Evolutionary conservation across 2,797 vertebrate genomes (phyloP).

Genomic region (Acipenser transmontanus): DNA sequence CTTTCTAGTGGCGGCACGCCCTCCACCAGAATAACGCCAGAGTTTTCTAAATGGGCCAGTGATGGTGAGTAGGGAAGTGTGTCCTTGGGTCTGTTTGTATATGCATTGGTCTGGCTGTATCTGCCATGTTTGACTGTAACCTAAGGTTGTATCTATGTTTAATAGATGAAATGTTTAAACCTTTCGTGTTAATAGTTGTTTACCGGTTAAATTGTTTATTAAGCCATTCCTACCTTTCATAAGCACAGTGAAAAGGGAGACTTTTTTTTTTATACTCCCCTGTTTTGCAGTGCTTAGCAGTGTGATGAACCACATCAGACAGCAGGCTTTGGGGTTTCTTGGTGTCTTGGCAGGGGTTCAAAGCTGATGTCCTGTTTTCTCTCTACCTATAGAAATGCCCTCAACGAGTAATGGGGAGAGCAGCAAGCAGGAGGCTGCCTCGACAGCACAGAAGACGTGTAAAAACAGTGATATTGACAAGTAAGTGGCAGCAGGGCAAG

Average conservation of each 20-base stretch:
- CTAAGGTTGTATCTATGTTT: background rate
- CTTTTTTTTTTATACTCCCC: too few relatives aligned
- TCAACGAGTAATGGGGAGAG: constrained; percentile 96
- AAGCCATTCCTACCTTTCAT: too few relatives aligned
- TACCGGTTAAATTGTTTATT: too few relatives aligned
- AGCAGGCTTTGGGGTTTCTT: too few relatives aligned
- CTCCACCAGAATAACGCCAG: constrained; percentile 91
- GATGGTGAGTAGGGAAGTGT: constrained; percentile 71
- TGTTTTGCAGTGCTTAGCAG: too few relatives aligned
- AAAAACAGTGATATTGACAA: constrained; percentile 94
- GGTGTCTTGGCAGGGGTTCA: too few relatives aligned
- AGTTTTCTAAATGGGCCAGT: constrained; percentile 96
- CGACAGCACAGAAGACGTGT: constrained; percentile 69
- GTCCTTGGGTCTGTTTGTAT: background rate
- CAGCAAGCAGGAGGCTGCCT: constrained; percentile 89
- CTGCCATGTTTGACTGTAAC: background rate
- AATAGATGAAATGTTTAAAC: too few relatives aligned
- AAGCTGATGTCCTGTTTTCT: background rate
- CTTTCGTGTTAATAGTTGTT: too few relatives aligned
- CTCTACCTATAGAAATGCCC: constrained; percentile 81
- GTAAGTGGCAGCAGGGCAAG: constrained; percentile 56
- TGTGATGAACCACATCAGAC: too few relatives aligned
- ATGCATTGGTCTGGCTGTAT: background rate
- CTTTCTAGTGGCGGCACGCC: constrained; percentile 83
- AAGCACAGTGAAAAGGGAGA: too few relatives aligned